Conservation (phyloP, 1,140 invertebrate genomes). For the Papilio polyxenes region DNA sequence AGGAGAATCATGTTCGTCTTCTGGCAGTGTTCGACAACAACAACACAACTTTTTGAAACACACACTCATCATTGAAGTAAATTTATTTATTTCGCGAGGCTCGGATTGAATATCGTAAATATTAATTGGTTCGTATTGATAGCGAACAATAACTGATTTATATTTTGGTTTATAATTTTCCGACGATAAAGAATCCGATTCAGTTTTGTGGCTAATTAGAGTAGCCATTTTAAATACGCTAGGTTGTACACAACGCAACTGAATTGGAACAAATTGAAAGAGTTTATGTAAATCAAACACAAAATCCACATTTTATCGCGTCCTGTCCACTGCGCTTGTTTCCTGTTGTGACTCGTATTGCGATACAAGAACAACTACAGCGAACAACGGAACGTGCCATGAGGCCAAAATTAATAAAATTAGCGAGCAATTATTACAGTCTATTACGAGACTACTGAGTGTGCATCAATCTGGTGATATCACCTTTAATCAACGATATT, state of each 20-base stretch:
- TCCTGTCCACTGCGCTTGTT: constrained; percentile 64
- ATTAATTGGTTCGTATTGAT: constrained; percentile 59
- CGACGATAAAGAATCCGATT: constrained; percentile 57
- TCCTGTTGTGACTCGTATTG: constrained; percentile 60
- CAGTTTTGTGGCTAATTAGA: constrained; percentile 47
- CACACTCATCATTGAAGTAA: constrained; percentile 47
- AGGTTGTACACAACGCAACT: constrained; percentile 49
- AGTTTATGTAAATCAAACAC: constrained; percentile 54
- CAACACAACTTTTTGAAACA: constrained; percentile 50
- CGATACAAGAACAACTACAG: constrained; percentile 54
- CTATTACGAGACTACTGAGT: constrained; percentile 43
- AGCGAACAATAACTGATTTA: constrained; percentile 41
- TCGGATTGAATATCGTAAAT: constrained; percentile 55
- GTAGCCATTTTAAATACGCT: constrained; percentile 54
- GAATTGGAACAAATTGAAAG: constrained; percentile 47
- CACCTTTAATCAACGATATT: constrained; percentile 15
- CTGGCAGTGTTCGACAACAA: constrained; percentile 50
- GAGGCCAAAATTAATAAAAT: constrained; percentile 36
- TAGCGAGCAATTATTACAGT: constrained; percentile 43
- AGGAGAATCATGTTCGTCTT: constrained; percentile 51
- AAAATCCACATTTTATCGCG: constrained; percentile 71
- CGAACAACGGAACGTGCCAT: constrained; percentile 38
- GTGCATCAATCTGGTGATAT: constrained; percentile 33
- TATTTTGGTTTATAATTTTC: constrained; percentile 47
- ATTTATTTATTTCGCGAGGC: constrained; percentile 44